Conservation (phyloP, 2,888 invertebrate genomes). For the Drosophila nr. perissopoda region DNA sequence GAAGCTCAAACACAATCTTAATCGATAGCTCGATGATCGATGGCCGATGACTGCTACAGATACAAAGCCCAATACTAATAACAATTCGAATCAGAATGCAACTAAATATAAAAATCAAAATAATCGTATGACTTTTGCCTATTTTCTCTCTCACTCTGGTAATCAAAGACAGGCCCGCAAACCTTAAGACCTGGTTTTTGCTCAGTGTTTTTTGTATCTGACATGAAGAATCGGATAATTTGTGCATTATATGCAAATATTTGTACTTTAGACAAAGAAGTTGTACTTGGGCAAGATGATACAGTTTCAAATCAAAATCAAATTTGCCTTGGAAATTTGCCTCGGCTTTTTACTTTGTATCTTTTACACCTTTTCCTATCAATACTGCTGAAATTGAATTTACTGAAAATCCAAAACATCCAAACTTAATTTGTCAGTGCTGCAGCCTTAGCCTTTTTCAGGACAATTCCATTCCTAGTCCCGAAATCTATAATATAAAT, state of each 20-base stretch:
- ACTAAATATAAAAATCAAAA: background rate
- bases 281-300: background rate
- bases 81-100: background rate
- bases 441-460: background rate
- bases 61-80: background rate
- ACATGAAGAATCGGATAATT: background rate
- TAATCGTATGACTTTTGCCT: background rate
- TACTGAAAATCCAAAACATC: background rate
- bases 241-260: background rate
- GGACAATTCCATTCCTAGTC: background rate
- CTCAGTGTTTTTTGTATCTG: background rate
- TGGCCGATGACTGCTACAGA: background rate
- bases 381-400: background rate
- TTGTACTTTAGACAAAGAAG: background rate
- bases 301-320: background rate
- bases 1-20: background rate
- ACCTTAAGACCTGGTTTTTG: background rate
- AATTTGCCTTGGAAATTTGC: background rate
- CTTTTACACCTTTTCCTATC: background rate
- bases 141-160: background rate
- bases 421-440: background rate
- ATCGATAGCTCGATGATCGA: background rate
- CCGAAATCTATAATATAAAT: background rate
- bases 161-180: background rate
- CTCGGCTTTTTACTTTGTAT: background rate